A percentile compares a stretch with the other conserved stretches of the same genome.
Evolutionary conservation across 1,140 invertebrate species (phyloP).

Genomic region (Drosophila virilis): DNA sequence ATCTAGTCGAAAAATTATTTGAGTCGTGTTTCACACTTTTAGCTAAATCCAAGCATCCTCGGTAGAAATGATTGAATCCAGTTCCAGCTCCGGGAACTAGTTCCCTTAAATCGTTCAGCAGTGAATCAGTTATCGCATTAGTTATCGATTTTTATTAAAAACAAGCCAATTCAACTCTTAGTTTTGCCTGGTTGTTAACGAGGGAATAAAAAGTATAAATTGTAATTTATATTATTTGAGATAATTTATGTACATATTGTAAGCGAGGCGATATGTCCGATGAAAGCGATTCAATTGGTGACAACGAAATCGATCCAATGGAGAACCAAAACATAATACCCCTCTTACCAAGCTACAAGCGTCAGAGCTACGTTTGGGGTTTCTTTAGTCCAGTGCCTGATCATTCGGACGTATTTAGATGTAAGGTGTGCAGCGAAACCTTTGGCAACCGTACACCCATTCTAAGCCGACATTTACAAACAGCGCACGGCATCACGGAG

Average conservation of each 20-base stretch:
- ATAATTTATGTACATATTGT: neutral
- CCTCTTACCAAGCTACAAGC: conserved; percentile 22
- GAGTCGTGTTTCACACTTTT: too few relatives aligned
- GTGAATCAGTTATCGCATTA: conserved; percentile 3
- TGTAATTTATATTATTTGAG: neutral
- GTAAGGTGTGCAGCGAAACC: conserved; percentile 47
- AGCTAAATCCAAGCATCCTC: too few relatives aligned
- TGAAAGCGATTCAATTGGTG: conserved; percentile 29
- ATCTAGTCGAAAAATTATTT: too few relatives aligned
- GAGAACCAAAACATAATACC: conserved; percentile 35
- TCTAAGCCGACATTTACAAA: conserved; percentile 48
- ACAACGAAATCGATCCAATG: conserved; percentile 21
- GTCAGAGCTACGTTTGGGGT: conserved; percentile 59
- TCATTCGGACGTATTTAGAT: conserved; percentile 40
- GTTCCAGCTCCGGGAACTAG: too few relatives aligned
- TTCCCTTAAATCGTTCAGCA: neutral
- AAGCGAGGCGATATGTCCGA: conserved; percentile 13
- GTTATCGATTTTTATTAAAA: conserved; percentile 23
- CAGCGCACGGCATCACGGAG: conserved; percentile 41
- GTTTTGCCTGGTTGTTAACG: conserved; percentile 17
- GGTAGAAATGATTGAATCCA: too few relatives aligned
- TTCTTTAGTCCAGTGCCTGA: conserved; percentile 50
- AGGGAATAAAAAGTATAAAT: conserved; percentile 31
- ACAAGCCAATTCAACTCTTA: conserved; percentile 14
- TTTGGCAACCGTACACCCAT: conserved; percentile 57